Percentiles rank a stretch among this genome's conserved stretches.
phyloP scores from a whole-genome alignment of 1,140 invertebrate species.

The Pseudomyrmex sp. region DNA sequence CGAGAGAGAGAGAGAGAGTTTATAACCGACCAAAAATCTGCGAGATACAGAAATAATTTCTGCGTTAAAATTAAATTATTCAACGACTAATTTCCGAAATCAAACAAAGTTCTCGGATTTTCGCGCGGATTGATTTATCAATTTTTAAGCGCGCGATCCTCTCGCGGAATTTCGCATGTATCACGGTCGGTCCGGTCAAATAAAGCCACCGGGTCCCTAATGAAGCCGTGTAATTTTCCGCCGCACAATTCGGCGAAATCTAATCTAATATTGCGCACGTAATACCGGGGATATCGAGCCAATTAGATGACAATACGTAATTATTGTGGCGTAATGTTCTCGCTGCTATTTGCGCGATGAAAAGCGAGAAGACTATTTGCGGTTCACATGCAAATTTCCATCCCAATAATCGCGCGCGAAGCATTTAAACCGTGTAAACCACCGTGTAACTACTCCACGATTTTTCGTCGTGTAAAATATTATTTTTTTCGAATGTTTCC shows the following conservation, averaged over 20 bases:
- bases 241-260: constrained; percentile 53
- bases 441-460: constrained; percentile 1
- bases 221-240: constrained; percentile 47
- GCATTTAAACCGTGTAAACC: constrained; percentile 3
- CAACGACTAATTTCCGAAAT: neutral
- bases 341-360: constrained; percentile 41
- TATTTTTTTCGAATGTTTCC: neutral
- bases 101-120: constrained; percentile 9
- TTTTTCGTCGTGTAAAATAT: neutral
- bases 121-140: neutral
- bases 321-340: constrained; percentile 54
- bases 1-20: too few species aligned
- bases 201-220: constrained; percentile 36
- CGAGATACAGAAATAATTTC: neutral
- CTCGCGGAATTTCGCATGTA: constrained; percentile 15
- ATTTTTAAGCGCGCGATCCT: constrained; percentile 11
- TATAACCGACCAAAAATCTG: neutral
- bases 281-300: constrained; percentile 53
- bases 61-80: neutral
- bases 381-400: constrained; percentile 27
- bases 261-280: constrained; percentile 56
- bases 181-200: neutral
- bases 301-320: constrained; percentile 61
- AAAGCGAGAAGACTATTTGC: constrained; percentile 51
- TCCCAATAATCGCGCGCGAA: constrained; percentile 19